Conservation (phyloP, 1,140 invertebrate species). For the Dufourea novaeangliae region DNA sequence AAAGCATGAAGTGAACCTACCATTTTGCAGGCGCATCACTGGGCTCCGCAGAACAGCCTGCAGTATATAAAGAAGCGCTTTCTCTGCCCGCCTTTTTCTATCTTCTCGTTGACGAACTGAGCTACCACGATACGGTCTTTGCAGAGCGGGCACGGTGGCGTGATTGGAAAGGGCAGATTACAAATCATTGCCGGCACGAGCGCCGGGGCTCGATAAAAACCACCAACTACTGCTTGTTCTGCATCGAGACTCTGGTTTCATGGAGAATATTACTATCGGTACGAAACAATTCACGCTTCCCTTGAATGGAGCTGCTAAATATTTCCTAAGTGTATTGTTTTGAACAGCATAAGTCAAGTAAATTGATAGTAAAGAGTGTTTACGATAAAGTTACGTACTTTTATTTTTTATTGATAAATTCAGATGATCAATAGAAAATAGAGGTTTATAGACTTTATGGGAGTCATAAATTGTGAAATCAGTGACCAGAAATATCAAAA, state of each 20-base stretch:
- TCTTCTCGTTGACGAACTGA: slow-evolving; percentile 53
- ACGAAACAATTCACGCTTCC: neutral
- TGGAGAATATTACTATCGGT: slow-evolving; percentile 30
- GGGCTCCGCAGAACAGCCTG: slow-evolving; percentile 46
- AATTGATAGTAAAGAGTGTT: too few species aligned
- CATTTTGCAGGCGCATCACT: slow-evolving; percentile 63
- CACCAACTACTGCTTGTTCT: neutral
- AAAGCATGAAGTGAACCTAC: slow-evolving; percentile 67
- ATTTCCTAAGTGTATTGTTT: too few species aligned
- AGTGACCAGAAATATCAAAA: too few species aligned
- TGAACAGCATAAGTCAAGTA: too few species aligned
- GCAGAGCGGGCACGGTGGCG: slow-evolving; percentile 28
- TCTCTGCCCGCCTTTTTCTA: slow-evolving; percentile 35
- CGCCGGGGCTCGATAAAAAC: neutral
- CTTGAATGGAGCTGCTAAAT: neutral
- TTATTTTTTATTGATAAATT: too few species aligned
- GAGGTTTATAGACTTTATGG: too few species aligned
- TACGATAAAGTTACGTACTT: too few species aligned
- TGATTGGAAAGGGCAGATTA: slow-evolving; percentile 61
- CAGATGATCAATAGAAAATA: too few species aligned
- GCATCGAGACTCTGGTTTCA: slow-evolving; percentile 18
- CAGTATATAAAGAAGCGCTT: slow-evolving; percentile 58
- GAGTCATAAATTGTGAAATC: too few species aligned
- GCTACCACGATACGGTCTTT: slow-evolving; percentile 43
- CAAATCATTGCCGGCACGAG: slow-evolving; percentile 44